These are phyloP conservation scores for Pterois miles DNA, from an alignment of 2,797 vertebrate species.

Conservation along the genomic window DNA sequence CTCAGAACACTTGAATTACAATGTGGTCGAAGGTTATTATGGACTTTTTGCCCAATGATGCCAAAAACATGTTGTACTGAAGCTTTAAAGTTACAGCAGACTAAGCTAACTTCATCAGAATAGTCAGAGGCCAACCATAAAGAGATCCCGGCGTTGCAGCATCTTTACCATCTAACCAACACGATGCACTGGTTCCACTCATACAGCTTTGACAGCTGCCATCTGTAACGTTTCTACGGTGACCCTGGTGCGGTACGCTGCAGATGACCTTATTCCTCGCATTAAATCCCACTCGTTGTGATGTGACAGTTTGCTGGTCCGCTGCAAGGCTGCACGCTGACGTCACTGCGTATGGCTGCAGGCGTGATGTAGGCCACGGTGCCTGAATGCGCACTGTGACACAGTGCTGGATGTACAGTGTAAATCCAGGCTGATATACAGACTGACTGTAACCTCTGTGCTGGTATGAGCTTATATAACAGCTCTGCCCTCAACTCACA, in stretches of 20 bases:
- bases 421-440: constrained; percentile 22
- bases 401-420: constrained; percentile 1
- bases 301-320: constrained; percentile 48
- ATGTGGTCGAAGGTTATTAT: too few species aligned
- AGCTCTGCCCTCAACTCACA: not conserved
- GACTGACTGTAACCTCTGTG: constrained; percentile 5
- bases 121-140: too few species aligned
- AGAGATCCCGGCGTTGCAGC: accelerated
- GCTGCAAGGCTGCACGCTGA: constrained; percentile 27
- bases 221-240: not conserved
- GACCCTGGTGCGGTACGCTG: not conserved
- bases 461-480: not conserved
- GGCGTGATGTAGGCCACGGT: constrained; percentile 27
- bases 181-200: too few species aligned
- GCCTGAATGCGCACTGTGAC: constrained; percentile 13
- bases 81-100: too few species aligned
- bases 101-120: too few species aligned
- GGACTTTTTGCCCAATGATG: too few species aligned
- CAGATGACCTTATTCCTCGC: constrained; percentile 17
- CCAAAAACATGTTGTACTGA: too few species aligned
- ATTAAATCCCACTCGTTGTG: constrained; percentile 19
- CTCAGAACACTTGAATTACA: too few species aligned
- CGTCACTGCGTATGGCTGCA: constrained; percentile 15
- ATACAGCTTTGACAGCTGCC: not conserved
- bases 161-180: too few species aligned